Evolutionary conservation across 2,888 invertebrate species (phyloP).

Genomic region (Leptura quadrifasciata): DNA sequence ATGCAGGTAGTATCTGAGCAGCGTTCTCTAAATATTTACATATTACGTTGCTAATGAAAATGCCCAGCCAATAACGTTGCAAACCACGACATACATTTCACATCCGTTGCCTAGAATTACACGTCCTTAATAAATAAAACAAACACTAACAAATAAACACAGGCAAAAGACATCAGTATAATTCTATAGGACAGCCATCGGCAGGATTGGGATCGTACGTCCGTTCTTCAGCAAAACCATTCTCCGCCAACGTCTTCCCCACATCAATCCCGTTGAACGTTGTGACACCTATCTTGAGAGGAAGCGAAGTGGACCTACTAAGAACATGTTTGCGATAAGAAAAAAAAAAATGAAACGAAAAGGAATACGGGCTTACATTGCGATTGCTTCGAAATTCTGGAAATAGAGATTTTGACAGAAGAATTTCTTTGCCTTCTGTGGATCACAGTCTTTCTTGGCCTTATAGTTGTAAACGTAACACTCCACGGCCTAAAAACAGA

Average conservation of each 20-base stretch:
- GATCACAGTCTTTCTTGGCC: slow-evolving; percentile 46
- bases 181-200: slow-evolving; percentile 45
- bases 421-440: slow-evolving; percentile 50
- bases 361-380: slow-evolving; percentile 45
- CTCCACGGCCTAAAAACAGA: slow-evolving; percentile 56
- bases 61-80: no score
- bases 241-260: slow-evolving; percentile 49
- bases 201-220: slow-evolving; percentile 42
- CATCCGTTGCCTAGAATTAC: background rate
- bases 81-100: background rate
- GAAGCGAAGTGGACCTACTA: slow-evolving; percentile 49
- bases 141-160: background rate
- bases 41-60: no score
- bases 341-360: slow-evolving; percentile 27
- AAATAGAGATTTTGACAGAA: slow-evolving; percentile 55
- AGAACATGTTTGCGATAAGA: slow-evolving; percentile 16
- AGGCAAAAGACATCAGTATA: slow-evolving; percentile 24
- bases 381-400: slow-evolving; percentile 52
- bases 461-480: slow-evolving; percentile 58
- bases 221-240: slow-evolving; percentile 51
- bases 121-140: background rate
- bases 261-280: slow-evolving; percentile 50
- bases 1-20: no score
- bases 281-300: slow-evolving; percentile 49
- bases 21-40: no score